A percentile compares a stretch with the other conserved stretches of the same genome.
These are phyloP conservation scores for Julus scandinavius DNA, from an alignment of 2,888 invertebrate genomes.

Conservation along the genomic window DNA sequence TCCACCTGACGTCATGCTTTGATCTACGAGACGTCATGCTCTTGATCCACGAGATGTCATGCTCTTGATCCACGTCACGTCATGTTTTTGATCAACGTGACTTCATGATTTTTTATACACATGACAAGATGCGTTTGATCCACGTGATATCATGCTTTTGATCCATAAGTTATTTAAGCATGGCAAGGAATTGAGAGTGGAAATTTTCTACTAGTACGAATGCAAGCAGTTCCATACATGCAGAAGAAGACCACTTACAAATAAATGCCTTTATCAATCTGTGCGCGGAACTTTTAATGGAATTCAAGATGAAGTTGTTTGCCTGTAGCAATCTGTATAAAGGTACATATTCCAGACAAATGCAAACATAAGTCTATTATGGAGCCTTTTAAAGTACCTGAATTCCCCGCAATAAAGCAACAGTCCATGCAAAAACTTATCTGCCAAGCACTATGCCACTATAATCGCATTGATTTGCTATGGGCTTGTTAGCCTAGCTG, in stretches of 20 bases:
- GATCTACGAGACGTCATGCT: no score
- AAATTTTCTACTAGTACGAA: neutral
- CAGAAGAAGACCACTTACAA: neutral
- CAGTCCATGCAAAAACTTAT: neutral
- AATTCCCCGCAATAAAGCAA: neutral
- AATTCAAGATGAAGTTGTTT: constrained; percentile 16
- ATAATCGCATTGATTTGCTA: neutral
- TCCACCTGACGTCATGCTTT: no score
- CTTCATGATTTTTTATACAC: no score
- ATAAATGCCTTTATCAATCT: neutral
- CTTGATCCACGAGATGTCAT: no score
- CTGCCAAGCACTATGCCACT: neutral
- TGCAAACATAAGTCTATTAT: neutral
- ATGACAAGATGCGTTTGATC: no score
- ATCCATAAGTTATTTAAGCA: neutral
- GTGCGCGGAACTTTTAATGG: neutral
- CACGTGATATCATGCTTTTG: no score
- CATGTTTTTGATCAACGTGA: no score
- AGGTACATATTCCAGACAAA: neutral
- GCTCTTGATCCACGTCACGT: no score
- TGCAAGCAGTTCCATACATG: neutral
- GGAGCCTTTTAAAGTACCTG: constrained; percentile 20
- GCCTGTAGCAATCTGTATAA: neutral
- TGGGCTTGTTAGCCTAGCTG: neutral
- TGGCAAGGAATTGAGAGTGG: neutral